Percentiles rank a stretch among this genome's conserved stretches.
phyloP scores from a whole-genome alignment of 1,140 invertebrate genomes.

The Drosophila baimaii region DNA sequence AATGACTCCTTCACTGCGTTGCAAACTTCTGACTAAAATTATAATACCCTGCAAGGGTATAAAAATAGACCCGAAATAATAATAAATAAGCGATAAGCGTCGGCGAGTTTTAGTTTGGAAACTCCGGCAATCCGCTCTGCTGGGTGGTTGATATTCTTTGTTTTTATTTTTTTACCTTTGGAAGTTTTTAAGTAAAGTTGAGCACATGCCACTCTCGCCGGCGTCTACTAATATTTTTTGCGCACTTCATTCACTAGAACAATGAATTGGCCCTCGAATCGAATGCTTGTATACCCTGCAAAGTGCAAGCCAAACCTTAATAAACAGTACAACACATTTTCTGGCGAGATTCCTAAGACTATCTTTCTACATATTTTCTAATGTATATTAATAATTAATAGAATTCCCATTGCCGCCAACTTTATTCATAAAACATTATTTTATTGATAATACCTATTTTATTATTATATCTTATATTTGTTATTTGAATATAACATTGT shows the following conservation, averaged over 20 bases:
- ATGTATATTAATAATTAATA: too few relatives aligned
- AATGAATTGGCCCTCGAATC: not conserved
- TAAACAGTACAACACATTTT: too few relatives aligned
- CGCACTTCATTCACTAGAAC: slow-evolving; percentile 60
- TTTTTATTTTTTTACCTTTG: not conserved
- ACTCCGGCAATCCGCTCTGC: not conserved
- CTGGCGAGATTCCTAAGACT: too few relatives aligned
- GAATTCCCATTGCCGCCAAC: too few relatives aligned
- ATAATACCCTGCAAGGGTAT: too few relatives aligned
- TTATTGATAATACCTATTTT: too few relatives aligned
- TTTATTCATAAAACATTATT: too few relatives aligned
- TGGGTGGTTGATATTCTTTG: not conserved
- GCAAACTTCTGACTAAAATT: too few relatives aligned
- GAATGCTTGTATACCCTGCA: slow-evolving; percentile 4
- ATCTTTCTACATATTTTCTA: too few relatives aligned
- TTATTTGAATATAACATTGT: too few relatives aligned
- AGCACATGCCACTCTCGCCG: slow-evolving; percentile 7
- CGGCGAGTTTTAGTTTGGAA: not conserved
- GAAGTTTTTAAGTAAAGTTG: not conserved
- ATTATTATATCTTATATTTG: too few relatives aligned
- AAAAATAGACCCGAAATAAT: slow-evolving; percentile 11
- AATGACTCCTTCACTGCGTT: too few relatives aligned
- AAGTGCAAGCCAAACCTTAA: not conserved
- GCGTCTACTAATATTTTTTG: slow-evolving; percentile 54
- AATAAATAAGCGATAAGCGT: slow-evolving; percentile 12